phyloP scores from a whole-genome alignment of 2,113 vertebrate genomes.

The Dasypus novemcinctus region DNA sequence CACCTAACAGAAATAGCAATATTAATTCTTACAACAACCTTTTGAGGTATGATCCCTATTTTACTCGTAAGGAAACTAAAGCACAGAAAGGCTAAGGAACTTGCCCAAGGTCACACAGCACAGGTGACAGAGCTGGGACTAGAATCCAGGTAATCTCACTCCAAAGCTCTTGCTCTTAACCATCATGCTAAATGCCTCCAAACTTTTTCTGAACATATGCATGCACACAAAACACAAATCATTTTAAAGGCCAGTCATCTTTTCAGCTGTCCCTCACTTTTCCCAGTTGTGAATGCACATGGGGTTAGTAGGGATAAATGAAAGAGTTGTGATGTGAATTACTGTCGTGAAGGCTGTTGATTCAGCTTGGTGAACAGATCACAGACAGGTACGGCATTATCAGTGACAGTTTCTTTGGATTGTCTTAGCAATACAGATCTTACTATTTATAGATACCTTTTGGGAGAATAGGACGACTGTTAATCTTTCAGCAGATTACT shows the following conservation, averaged over 20 bases:
- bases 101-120: not conserved
- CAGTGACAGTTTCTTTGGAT: not conserved
- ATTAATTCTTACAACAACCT: no score
- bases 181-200: not conserved
- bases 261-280: not conserved
- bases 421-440: not conserved
- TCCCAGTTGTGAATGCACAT: not conserved
- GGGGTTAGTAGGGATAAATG: not conserved
- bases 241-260: not conserved
- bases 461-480: not conserved
- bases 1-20: not conserved
- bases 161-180: not conserved
- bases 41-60: not conserved
- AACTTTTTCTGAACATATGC: not conserved
- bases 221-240: not conserved
- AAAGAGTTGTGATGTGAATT: not conserved
- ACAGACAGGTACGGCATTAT: not conserved
- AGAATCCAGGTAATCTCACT: not conserved
- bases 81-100: not conserved
- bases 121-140: not conserved
- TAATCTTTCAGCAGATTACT: not conserved
- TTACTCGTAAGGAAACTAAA: not conserved
- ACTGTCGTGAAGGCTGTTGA: not conserved
- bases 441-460: not conserved
- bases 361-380: not conserved